Evolutionary conservation across 2,113 vertebrate genomes (phyloP).

Genomic region (Nibea albiflora): DNA sequence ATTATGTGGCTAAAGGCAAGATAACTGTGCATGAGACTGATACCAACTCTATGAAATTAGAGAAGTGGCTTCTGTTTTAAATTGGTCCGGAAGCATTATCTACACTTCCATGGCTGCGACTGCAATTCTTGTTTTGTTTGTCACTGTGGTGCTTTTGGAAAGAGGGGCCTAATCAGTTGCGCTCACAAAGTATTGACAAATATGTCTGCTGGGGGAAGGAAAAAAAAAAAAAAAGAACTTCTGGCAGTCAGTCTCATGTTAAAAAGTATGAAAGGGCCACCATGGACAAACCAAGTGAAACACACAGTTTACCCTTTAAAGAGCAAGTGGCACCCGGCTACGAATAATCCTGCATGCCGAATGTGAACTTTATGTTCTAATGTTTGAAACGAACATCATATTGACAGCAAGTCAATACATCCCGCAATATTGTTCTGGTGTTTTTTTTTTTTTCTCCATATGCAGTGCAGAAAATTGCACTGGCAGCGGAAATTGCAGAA

Average conservation of each 20-base stretch:
- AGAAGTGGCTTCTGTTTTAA: slow-evolving; percentile 67
- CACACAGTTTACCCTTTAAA: background rate
- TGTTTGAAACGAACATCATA: slow-evolving; percentile 31
- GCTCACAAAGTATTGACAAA: background rate
- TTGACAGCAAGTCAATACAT: slow-evolving; percentile 41
- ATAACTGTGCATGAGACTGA: slow-evolving; percentile 81
- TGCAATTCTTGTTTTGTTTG: slow-evolving; percentile 49
- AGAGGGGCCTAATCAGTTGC: slow-evolving; percentile 8
- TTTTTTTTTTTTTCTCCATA: slow-evolving; percentile 2
- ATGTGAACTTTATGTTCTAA: slow-evolving; percentile 19
- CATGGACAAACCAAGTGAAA: background rate
- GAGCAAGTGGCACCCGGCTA: background rate
- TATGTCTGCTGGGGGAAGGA: background rate
- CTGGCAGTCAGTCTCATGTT: background rate
- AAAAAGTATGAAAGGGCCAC: background rate
- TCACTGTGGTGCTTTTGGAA: slow-evolving; percentile 24
- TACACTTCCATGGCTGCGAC: slow-evolving; percentile 52
- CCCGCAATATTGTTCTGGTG: slow-evolving; percentile 19
- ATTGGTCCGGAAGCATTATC: slow-evolving; percentile 63
- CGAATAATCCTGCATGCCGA: background rate
- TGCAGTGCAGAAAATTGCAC: slow-evolving; percentile 50
- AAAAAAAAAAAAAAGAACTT: no score
- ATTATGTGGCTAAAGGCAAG: slow-evolving; percentile 76
- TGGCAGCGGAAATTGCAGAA: slow-evolving; percentile 64
- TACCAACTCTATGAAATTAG: slow-evolving; percentile 76